These are phyloP conservation scores for Poecilobothrus nobilitatus DNA, from an alignment of 2,888 invertebrate species.

Conservation along the genomic window DNA sequence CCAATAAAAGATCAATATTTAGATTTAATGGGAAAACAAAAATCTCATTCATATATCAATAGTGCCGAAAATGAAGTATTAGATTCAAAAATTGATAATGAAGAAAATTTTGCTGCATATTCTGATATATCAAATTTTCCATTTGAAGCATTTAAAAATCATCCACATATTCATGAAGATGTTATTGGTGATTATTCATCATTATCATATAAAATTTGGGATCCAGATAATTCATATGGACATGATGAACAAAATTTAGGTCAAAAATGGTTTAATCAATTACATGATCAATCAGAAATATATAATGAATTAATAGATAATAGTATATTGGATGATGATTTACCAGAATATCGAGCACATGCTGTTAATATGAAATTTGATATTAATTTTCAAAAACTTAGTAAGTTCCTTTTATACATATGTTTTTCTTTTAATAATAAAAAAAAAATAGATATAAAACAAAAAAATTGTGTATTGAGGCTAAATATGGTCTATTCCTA, in stretches of 20 bases:
- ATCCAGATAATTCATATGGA: background rate
- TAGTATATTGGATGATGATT: too few relatives aligned
- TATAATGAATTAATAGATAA: too few relatives aligned
- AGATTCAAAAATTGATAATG: background rate
- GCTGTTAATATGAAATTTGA: too few relatives aligned
- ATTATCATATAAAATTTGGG: background rate
- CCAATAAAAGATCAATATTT: background rate
- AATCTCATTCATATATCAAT: background rate
- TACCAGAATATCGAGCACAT: too few relatives aligned
- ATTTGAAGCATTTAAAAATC: background rate
- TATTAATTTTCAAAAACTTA: too few relatives aligned
- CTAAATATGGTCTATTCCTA: too few relatives aligned
- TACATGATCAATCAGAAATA: background rate
- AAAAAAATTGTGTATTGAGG: too few relatives aligned
- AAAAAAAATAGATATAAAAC: too few relatives aligned
- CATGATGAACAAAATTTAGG: background rate
- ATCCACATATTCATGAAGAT: constrained; percentile 7
- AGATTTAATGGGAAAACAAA: background rate
- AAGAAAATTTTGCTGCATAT: background rate
- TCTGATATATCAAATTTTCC: background rate
- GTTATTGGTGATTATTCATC: background rate
- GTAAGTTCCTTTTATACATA: too few relatives aligned
- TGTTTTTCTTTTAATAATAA: too few relatives aligned
- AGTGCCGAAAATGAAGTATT: background rate
- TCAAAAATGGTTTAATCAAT: background rate